A percentile compares a stretch with the other conserved stretches of the same genome.
Conservation (phyloP, 1,140 invertebrate species). For the Patella vulgata region DNA sequence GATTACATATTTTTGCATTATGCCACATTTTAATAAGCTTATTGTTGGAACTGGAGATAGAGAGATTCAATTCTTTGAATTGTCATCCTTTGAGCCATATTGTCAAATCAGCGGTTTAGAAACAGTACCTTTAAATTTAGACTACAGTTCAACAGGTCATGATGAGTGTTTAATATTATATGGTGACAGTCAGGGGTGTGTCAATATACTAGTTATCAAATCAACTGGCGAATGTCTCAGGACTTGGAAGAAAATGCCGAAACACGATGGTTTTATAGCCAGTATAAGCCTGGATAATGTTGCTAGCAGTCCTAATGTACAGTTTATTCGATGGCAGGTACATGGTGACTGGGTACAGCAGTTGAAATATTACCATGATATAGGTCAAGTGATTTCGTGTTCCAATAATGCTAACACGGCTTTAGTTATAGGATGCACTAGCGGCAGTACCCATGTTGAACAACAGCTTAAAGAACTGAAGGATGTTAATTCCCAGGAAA, state of each 20-base stretch:
- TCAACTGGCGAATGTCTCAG: slow-evolving; percentile 65
- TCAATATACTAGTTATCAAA: slow-evolving; percentile 65
- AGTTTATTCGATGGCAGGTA: slow-evolving; percentile 65
- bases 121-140: slow-evolving; percentile 65
- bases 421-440: slow-evolving; percentile 64
- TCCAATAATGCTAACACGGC: slow-evolving; percentile 65
- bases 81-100: slow-evolving; percentile 66
- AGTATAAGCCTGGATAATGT: slow-evolving; percentile 58
- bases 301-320: slow-evolving; percentile 45
- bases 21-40: slow-evolving; percentile 65
- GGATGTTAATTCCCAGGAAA: slow-evolving; percentile 36
- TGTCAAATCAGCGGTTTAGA: slow-evolving; percentile 65
- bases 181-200: slow-evolving; percentile 65
- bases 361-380: slow-evolving; percentile 64
- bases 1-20: slow-evolving; percentile 67
- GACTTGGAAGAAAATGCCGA: slow-evolving; percentile 66
- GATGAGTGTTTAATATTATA: slow-evolving; percentile 65
- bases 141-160: slow-evolving; percentile 63
- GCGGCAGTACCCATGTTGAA: slow-evolving; percentile 62
- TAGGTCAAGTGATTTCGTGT: slow-evolving; percentile 67
- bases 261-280: slow-evolving; percentile 63
- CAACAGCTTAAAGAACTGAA: slow-evolving; percentile 58
- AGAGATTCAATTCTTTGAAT: slow-evolving; percentile 68
- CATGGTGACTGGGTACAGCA: slow-evolving; percentile 67
- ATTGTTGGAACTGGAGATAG: slow-evolving; percentile 66